Evolutionary conservation across 2,888 invertebrate genomes (phyloP), one percentile per base, ranked within the genome.

Genomic region (Sinohyriopsis cumingii): DNA sequence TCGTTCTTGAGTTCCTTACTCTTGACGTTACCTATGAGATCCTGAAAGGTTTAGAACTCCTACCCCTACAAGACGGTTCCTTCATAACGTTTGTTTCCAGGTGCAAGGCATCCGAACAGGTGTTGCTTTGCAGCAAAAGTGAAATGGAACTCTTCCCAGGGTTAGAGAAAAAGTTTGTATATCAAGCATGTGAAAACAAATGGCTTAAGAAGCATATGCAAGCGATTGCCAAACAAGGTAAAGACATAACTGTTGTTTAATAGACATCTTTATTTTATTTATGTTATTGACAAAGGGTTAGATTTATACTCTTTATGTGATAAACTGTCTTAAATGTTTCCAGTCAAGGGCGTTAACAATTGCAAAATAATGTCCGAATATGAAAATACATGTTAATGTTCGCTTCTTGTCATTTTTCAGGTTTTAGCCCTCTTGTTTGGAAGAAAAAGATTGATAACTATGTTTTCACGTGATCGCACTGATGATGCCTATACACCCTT

Each of bases 71-170:
- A 19, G 60, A 63, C 61, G 65, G 70, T 2, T 28, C 24, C 7
- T 73, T 68, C 55, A 55, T 33, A 6, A 22, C 33, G 22, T 70
- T 73, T 56, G 45, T 55, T 15, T 57, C 54, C 20, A 57, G 53
- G 3, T 22, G 55, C 22, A 54, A 18, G 5, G 25, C 33, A 4
- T 45, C 45, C 45, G 57, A 20, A 24, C 25, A 25, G 18, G 54
- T 69, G 28, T 64, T 65, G 24, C 28, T 69, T 54, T 65, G 61
- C 18, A 55, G 24, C 24, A 54, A 55, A 56, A 25, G n/a, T 45
- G 56, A n/a, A 55, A 65, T 33, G 45, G 33, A 54, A 64, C 28
- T 73, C 54, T 60, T 73, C 24, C 67, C 69, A 15, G 69, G 72
- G 25, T 60, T 66, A 33, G 69, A 69, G 20, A 68, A 67, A 20